Conservation (phyloP, 1,140 invertebrate genomes). For the Aplysia californica region DNA sequence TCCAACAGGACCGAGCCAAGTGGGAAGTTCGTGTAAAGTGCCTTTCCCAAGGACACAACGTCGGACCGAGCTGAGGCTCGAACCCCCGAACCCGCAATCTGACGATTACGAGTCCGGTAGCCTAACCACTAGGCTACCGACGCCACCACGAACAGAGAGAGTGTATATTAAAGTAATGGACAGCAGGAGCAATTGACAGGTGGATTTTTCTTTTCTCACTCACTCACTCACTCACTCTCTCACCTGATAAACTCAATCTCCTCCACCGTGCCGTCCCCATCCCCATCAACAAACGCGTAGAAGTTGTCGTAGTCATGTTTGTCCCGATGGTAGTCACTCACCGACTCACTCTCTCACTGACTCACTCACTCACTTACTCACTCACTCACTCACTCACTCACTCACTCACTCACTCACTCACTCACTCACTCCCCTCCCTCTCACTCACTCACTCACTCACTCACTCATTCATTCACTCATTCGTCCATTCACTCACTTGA, state of each 20-base stretch:
- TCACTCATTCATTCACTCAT: background rate
- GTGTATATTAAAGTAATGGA: too few species aligned
- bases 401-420: background rate
- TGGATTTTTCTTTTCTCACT: too few species aligned
- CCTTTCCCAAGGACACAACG: too few species aligned
- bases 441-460: background rate
- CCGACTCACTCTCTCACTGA: background rate
- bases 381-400: background rate
- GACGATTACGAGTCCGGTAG: too few species aligned
- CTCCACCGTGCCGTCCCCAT: conserved; percentile 3
- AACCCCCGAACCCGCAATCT: too few species aligned
- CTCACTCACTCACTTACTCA: background rate
- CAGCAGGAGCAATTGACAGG: too few species aligned
- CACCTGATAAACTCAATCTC: conserved; percentile 4
- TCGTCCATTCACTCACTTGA: conserved; percentile 2
- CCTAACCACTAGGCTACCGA: too few species aligned
- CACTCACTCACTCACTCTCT: too few species aligned
- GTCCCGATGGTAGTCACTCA: conserved; percentile 2
- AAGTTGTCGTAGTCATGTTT: conserved; percentile 23
- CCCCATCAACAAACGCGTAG: conserved; percentile 9
- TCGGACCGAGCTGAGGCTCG: too few species aligned
- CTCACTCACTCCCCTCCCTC: background rate
- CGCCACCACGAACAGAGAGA: too few species aligned
- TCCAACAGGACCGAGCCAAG: too few species aligned
- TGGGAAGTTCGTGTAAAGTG: too few species aligned